Evolutionary conservation across 2,888 invertebrate species (phyloP).

Genomic region (Entomobrya multifasciata): DNA sequence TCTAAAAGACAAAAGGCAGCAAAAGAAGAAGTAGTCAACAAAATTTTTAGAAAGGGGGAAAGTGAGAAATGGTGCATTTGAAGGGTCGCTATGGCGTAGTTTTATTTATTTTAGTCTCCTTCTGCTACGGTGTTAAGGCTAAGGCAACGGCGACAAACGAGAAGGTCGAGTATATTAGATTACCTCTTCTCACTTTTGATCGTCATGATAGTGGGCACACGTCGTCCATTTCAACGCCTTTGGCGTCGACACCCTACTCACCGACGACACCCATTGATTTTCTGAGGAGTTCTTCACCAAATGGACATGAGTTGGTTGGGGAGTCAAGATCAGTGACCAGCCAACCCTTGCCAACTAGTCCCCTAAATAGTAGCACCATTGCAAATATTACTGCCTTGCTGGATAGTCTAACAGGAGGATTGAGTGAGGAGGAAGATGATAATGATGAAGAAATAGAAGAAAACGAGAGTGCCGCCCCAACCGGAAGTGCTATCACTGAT

Average conservation of each 20-base stretch:
- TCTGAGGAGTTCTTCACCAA: no score
- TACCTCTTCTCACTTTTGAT: slow-evolving; percentile 31
- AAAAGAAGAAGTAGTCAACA: no score
- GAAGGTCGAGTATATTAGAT: slow-evolving; percentile 47
- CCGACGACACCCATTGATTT: no score
- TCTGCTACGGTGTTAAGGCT: neutral
- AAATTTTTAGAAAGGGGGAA: no score
- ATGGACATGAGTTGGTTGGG: no score
- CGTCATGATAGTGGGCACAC: neutral
- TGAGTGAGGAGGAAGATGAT: slow-evolving; percentile 10
- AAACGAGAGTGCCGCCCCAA: neutral
- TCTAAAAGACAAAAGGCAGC: no score
- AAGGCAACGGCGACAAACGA: neutral
- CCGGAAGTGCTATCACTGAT: no score
- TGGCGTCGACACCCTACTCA: no score
- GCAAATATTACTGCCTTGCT: neutral
- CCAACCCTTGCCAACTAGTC: neutral
- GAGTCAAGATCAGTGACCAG: no score
- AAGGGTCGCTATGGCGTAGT: no score
- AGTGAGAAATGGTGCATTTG: neutral
- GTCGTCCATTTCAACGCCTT: neutral
- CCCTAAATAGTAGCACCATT: neutral
- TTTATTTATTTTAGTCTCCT: neutral
- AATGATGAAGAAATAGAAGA: neutral
- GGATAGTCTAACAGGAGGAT: neutral